Evolutionary conservation across 2,113 vertebrate species (phyloP).

Genomic region (Syrrhaptes paradoxus): DNA sequence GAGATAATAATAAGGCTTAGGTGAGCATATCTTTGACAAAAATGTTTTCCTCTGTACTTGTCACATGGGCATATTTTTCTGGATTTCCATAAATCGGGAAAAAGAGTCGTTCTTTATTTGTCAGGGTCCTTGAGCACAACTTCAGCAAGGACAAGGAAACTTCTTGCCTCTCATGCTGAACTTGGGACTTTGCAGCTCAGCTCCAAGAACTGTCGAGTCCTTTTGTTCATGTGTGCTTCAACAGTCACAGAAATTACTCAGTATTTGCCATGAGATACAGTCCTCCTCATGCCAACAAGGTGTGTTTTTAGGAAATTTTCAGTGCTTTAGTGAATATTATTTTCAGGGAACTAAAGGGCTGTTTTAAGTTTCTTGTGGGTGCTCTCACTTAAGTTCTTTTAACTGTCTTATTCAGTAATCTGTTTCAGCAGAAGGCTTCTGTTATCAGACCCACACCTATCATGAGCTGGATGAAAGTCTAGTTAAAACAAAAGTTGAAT

Average conservation of each 20-base stretch:
- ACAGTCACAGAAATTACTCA: rapidly evolving
- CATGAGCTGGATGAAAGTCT: not conserved
- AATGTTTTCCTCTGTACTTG: rapidly evolving
- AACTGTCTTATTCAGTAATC: not conserved
- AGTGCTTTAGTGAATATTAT: not conserved
- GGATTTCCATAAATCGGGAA: not conserved
- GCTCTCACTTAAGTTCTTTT: not conserved
- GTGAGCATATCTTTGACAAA: not conserved
- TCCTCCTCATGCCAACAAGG: not conserved
- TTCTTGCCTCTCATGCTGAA: not conserved
- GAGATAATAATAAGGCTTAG: not conserved
- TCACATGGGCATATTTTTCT: rapidly evolving
- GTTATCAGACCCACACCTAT: not conserved
- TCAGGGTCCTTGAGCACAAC: not conserved
- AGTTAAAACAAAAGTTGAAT: not conserved
- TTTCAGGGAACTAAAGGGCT: not conserved
- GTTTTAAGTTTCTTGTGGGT: not conserved
- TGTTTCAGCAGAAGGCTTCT: not conserved
- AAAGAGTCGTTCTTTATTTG: not conserved
- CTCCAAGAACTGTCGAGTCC: not conserved
- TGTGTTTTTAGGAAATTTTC: not conserved
- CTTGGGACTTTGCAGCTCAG: not conserved
- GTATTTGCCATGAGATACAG: not conserved
- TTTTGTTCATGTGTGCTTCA: not conserved
- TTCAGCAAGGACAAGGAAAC: not conserved